These are phyloP conservation scores for Darevskia mixta DNA, from an alignment of 2,797 vertebrate genomes.

Conservation along the genomic window DNA sequence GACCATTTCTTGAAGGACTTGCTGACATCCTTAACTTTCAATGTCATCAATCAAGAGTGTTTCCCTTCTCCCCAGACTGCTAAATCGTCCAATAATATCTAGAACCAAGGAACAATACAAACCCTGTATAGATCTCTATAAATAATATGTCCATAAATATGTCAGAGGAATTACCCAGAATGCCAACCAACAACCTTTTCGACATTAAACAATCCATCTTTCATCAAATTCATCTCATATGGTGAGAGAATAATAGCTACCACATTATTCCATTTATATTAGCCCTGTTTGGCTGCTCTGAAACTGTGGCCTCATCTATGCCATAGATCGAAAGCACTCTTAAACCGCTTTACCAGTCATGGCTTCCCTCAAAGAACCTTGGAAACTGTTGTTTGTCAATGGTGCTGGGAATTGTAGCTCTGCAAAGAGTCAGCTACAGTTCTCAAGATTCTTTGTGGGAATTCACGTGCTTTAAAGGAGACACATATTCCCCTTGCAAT, in stretches of 20 bases:
- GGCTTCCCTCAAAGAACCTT: too few relatives aligned
- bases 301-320: background rate
- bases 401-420: too few relatives aligned
- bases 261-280: too few relatives aligned
- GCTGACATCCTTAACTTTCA: slow-evolving; percentile 47
- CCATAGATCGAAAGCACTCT: too few relatives aligned
- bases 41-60: slow-evolving; percentile 39
- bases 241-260: background rate
- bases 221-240: background rate
- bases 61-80: slow-evolving; percentile 10
- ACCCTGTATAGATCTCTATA: slow-evolving; percentile 46
- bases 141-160: slow-evolving; percentile 48
- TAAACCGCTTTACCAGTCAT: too few relatives aligned
- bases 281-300: too few relatives aligned
- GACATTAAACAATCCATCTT: slow-evolving; percentile 7
- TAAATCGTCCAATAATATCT: slow-evolving; percentile 49
- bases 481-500: too few relatives aligned
- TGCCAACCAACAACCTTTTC: slow-evolving; percentile 36
- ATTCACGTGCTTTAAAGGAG: too few relatives aligned
- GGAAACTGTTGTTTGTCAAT: too few relatives aligned
- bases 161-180: slow-evolving; percentile 52
- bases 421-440: too few relatives aligned
- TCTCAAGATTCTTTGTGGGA: too few relatives aligned
- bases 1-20: slow-evolving; percentile 34
- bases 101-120: slow-evolving; percentile 51